Evolutionary conservation across 2,888 invertebrate species (phyloP).

Genomic region (Poecilobothrus nobilitatus): DNA sequence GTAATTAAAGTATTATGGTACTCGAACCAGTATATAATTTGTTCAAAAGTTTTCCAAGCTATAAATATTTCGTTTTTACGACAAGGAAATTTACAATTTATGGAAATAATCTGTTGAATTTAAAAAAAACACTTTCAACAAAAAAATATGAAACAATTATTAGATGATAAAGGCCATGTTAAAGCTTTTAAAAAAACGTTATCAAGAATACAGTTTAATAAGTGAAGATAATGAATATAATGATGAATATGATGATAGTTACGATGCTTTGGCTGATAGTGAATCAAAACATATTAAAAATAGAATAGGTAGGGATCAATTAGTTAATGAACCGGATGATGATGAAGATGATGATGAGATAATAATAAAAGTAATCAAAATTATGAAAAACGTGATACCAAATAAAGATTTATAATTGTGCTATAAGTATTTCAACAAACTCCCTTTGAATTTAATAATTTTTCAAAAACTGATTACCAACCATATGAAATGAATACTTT

Average conservation of each 20-base stretch:
- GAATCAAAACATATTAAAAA: conserved; percentile 37
- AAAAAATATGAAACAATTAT: conserved; percentile 52
- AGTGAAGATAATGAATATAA: conserved; percentile 58
- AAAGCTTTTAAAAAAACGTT: conserved; percentile 49
- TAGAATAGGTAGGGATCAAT: conserved; percentile 40
- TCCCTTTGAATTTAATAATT: too few relatives aligned
- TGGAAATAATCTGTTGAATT: too few relatives aligned
- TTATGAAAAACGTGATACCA: conserved; percentile 23
- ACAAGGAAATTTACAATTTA: too few relatives aligned
- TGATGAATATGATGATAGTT: conserved; percentile 92
- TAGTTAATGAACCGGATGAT: conserved; percentile 33
- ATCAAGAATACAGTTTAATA: conserved; percentile 52
- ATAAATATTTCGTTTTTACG: too few relatives aligned
- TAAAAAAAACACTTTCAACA: too few relatives aligned
- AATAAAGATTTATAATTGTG: conserved; percentile 50
- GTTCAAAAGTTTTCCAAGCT: too few relatives aligned
- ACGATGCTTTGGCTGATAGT: conserved; percentile 55
- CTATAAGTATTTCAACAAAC: too few relatives aligned
- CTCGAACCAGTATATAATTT: too few relatives aligned
- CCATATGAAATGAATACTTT: too few relatives aligned
- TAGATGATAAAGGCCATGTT: conserved; percentile 60
- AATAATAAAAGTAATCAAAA: conserved; percentile 34
- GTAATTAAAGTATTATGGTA: too few relatives aligned
- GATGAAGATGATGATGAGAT: conserved; percentile 35
- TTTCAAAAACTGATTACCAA: too few relatives aligned